A percentile compares a stretch with the other conserved stretches of the same genome.
phyloP scores from a whole-genome alignment of 2,888 invertebrate species.

The Mechanitis messenoides region DNA sequence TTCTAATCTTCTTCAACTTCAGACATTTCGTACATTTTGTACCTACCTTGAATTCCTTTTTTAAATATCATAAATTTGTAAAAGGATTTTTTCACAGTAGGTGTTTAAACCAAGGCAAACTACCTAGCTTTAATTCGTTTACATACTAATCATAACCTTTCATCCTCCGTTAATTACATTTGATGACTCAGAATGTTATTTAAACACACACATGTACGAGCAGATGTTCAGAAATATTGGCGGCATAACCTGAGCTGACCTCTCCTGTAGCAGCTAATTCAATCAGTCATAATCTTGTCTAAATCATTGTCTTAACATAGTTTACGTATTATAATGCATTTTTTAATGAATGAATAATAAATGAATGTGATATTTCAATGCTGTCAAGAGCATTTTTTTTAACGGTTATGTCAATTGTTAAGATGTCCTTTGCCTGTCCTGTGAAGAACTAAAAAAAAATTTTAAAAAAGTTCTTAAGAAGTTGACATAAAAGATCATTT shows the following conservation, averaged over 20 bases:
- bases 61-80: too few species aligned
- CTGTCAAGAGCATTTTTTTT: too few species aligned
- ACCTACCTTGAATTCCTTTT: too few species aligned
- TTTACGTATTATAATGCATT: background rate
- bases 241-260: conserved; percentile 45
- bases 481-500: too few species aligned
- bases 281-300: conserved; percentile 41
- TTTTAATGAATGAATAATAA: too few species aligned
- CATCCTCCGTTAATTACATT: background rate
- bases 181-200: background rate
- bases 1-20: too few species aligned
- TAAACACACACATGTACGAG: conserved; percentile 11
- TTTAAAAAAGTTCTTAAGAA: too few species aligned
- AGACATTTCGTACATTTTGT: too few species aligned
- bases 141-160: background rate
- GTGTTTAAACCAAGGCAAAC: background rate
- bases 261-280: conserved; percentile 50
- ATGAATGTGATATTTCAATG: too few species aligned
- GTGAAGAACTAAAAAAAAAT: too few species aligned
- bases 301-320: conserved; percentile 14
- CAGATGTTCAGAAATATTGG: conserved; percentile 45
- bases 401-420: too few species aligned
- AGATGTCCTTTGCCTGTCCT: too few species aligned
- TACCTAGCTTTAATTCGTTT: background rate
- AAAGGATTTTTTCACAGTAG: background rate